Evolutionary conservation across 1,140 invertebrate genomes (phyloP).

Genomic region (Gonatopus flavifemur): DNA sequence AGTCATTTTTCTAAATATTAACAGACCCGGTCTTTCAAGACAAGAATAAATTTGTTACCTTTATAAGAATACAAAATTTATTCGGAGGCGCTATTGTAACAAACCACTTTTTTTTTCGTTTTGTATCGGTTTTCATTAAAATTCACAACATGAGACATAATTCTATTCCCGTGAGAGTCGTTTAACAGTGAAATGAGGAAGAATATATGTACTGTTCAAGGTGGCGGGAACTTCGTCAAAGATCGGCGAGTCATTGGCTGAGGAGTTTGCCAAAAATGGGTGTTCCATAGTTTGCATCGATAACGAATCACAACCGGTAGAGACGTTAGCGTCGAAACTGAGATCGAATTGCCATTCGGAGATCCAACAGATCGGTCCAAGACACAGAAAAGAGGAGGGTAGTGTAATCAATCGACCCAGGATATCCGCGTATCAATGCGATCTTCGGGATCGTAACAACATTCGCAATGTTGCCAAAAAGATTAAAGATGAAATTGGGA

Average conservation of each 20-base stretch:
- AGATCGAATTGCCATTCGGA: conserved; percentile 17
- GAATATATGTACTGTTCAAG: conserved; percentile 33
- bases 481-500: conserved; percentile 45
- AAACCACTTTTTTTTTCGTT: no score
- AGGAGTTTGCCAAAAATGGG: conserved; percentile 45
- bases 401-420: not conserved
- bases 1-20: no score
- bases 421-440: conserved; percentile 35
- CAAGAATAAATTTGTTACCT: no score
- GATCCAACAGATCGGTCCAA: conserved; percentile 21
- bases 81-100: no score
- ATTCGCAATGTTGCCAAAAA: conserved; percentile 37
- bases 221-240: conserved; percentile 46
- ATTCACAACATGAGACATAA: no score
- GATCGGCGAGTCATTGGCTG: conserved; percentile 42
- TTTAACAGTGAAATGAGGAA: no score
- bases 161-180: no score
- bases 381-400: conserved; percentile 24
- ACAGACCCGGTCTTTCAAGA: no score
- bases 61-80: no score
- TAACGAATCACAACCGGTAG: conserved; percentile 24
- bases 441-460: conserved; percentile 36
- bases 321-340: conserved; percentile 31
- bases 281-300: conserved; percentile 52
- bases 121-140: no score